Percentiles rank a stretch among this genome's conserved stretches.
These are phyloP conservation scores for Pterocles burchelli DNA, from an alignment of 2,113 vertebrate species.

Conservation along the genomic window DNA sequence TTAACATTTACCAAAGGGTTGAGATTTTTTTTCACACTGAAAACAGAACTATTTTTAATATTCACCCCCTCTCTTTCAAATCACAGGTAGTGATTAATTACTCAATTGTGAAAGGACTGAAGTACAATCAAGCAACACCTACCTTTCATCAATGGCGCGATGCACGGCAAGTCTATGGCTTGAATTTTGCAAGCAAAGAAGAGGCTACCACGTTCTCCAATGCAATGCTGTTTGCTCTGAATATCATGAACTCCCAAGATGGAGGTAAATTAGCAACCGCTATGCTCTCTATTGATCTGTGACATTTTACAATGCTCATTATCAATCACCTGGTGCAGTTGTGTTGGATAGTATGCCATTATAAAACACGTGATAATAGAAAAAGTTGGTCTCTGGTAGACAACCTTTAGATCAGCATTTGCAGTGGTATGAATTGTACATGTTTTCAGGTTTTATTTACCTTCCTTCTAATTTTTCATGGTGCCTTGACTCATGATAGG, in stretches of 20 bases:
- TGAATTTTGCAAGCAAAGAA: slow-evolving; percentile 99
- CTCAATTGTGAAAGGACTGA: slow-evolving; percentile 98
- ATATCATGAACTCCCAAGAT: slow-evolving; percentile 96
- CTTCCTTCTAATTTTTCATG: background rate
- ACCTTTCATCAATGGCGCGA: slow-evolving; percentile 99
- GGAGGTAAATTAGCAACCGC: slow-evolving; percentile 80
- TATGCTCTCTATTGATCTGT: background rate
- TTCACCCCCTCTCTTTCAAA: slow-evolving; percentile 24
- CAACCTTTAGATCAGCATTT: background rate
- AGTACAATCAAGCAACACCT: slow-evolving; percentile 98
- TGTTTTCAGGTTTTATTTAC: background rate
- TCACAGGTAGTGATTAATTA: slow-evolving; percentile 98
- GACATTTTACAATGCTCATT: background rate
- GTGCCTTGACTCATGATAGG: background rate
- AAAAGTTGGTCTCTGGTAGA: background rate
- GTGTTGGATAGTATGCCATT: background rate
- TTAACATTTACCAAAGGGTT: background rate
- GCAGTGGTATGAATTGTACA: background rate
- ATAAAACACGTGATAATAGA: background rate
- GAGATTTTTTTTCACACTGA: background rate
- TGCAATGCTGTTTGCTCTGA: slow-evolving; percentile 97
- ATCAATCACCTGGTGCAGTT: background rate
- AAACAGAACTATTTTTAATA: background rate
- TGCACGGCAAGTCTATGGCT: slow-evolving; percentile 95
- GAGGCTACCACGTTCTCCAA: slow-evolving; percentile 98